Base-by-base conservation (phyloP, 35 echinoderm and acorn worm species). In the Eucidaris tribuloides region DNA sequence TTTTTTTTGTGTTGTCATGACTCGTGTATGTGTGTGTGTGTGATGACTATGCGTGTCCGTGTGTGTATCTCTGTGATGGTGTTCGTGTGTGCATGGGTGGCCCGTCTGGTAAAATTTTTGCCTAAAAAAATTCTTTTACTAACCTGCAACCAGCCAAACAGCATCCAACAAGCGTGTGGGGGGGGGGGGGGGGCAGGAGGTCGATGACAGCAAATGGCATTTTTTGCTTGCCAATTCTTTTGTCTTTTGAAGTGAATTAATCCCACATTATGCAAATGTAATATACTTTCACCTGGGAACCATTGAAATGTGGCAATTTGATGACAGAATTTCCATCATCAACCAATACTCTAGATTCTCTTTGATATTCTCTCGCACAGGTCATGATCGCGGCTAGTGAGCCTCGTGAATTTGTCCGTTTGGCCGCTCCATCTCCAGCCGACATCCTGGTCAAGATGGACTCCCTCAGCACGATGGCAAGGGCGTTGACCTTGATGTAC, bases 321-420 rank as follows among this genome's bases (percentile, higher is more conserved):
- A 6, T 3, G 18, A 24, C 19, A 31, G 25, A 18, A 19, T 64
- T 27, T 0, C 61, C 61, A 64, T 24, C 25, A 64, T 64, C 29
- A 24, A 28, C 20, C 9, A 9, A 0, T 9, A 34, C 35, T 3
- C 38, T 38, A 20, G 5, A 36, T 42, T 71, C 37, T 70, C 42
- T 24, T n/a, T n/a, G n/a, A n/a, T n/a, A n/a, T n/a, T n/a, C n/a
- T n/a, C n/a, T 74, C 29, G 9, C 35, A 22, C 30, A 88, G 85
- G 85, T 77, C 85, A 88, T 88, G 85, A 88, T 88, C 65, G 76
- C 85, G 85, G 85, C 85, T 77, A 80, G 76, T 65, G 76, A 88
- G 59, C 85, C 85, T 35, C 76, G 78, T 79, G 85, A 79, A 15
- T 88, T 81, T 34, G 62, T 35, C 85, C 85, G 45, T 88, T 88